Evolutionary conservation across 2,797 vertebrate species (phyloP).

Genomic region (Xerus rutilus): DNA sequence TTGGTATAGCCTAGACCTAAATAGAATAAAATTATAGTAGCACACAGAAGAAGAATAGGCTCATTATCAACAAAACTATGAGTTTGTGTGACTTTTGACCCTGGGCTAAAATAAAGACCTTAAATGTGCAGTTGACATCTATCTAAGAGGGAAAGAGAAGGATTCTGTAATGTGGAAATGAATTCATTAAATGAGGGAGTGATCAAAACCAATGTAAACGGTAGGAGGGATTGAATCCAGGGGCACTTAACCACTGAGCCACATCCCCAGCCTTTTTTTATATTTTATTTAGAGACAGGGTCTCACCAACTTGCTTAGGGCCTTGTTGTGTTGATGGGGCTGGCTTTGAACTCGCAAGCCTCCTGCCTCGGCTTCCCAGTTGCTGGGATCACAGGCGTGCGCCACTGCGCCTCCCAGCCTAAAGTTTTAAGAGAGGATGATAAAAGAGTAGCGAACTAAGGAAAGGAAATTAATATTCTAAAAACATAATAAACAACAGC

Average conservation of each 20-base stretch:
- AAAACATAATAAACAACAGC: not conserved
- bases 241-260: too few species aligned
- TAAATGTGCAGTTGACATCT: not conserved
- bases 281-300: too few species aligned
- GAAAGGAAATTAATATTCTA: not conserved
- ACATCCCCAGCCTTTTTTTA: too few species aligned
- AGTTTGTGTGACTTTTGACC: not conserved
- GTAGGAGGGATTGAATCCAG: too few species aligned
- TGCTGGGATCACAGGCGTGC: too few species aligned
- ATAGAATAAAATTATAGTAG: not conserved
- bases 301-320: too few species aligned
- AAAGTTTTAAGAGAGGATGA: not conserved
- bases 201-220: not conserved
- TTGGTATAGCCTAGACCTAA: not conserved
- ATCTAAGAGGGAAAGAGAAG: not conserved
- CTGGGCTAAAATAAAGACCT: not conserved
- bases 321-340: too few species aligned
- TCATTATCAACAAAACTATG: slow-evolving; percentile 6
- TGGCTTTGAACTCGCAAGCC: too few species aligned
- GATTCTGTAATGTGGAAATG: not conserved
- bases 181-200: slow-evolving; percentile 34
- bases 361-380: too few species aligned
- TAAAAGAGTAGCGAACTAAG: not conserved
- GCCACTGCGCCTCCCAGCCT: not conserved
- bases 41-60: not conserved